These are phyloP conservation scores for Drosophila glabriapex DNA, from an alignment of 2,888 invertebrate genomes.

Conservation along the genomic window DNA sequence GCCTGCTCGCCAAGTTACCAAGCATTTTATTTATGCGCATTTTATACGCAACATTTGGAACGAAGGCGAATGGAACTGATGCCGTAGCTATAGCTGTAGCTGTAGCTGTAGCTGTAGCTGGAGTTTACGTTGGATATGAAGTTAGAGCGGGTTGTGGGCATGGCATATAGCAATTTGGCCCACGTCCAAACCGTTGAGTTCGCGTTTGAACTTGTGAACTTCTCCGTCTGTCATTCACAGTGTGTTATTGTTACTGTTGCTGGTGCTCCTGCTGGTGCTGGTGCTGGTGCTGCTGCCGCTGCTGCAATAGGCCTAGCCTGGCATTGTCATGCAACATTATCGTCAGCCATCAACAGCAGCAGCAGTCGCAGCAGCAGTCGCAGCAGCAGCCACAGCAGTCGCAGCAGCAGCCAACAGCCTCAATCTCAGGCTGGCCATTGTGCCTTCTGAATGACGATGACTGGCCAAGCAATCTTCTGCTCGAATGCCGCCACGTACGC, in stretches of 20 bases:
- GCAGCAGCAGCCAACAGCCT: slow-evolving; percentile 21
- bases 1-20: slow-evolving; percentile 24
- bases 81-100: neutral
- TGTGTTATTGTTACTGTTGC: slow-evolving; percentile 32
- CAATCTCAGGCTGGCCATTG: slow-evolving; percentile 52
- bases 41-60: slow-evolving; percentile 67
- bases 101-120: slow-evolving; percentile 15
- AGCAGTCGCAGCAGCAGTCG: slow-evolving; percentile 10
- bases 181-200: slow-evolving; percentile 32
- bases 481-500: slow-evolving; percentile 51
- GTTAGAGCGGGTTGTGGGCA: slow-evolving; percentile 30
- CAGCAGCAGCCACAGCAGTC: slow-evolving; percentile 15
- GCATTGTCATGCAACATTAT: slow-evolving; percentile 62
- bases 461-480: slow-evolving; percentile 49
- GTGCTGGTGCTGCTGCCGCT: slow-evolving; percentile 21
- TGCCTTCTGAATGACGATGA: slow-evolving; percentile 50
- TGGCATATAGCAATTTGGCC: slow-evolving; percentile 50
- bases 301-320: slow-evolving; percentile 30
- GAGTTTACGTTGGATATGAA: slow-evolving; percentile 1
- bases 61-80: slow-evolving; percentile 31
- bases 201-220: slow-evolving; percentile 74
- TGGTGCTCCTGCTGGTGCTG: slow-evolving; percentile 20
- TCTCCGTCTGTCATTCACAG: slow-evolving; percentile 53
- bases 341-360: slow-evolving; percentile 50
- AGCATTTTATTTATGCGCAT: slow-evolving; percentile 74